phyloP scores from a whole-genome alignment of 2,113 vertebrate species.

The Eidolon helvum region DNA sequence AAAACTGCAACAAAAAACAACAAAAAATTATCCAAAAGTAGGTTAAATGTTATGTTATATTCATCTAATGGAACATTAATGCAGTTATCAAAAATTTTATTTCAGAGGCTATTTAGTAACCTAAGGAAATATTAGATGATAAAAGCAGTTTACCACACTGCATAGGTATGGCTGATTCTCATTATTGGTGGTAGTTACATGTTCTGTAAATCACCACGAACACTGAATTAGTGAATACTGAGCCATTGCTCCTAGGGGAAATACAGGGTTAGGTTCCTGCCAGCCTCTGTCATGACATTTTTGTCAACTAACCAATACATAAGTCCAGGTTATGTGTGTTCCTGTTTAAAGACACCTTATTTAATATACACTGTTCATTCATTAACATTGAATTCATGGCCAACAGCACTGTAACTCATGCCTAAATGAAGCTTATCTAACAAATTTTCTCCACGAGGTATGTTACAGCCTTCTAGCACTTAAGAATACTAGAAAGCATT shows the following conservation, averaged over 20 bases:
- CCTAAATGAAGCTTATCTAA: background rate
- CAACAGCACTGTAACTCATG: background rate
- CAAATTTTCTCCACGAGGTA: background rate
- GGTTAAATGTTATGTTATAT: background rate
- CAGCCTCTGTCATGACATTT: background rate
- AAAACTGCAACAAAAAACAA: background rate
- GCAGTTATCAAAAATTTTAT: background rate
- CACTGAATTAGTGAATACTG: background rate
- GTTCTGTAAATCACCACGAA: background rate
- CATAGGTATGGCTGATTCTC: background rate
- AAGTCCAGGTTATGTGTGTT: background rate
- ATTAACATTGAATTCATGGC: background rate
- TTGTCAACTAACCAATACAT: background rate
- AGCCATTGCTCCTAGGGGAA: background rate
- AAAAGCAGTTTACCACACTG: background rate
- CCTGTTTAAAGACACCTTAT: background rate
- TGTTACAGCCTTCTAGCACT: background rate
- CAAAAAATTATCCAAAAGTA: background rate
- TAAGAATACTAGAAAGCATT: background rate
- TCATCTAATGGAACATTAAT: background rate
- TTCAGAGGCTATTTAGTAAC: background rate
- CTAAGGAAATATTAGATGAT: background rate
- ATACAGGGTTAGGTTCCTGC: background rate
- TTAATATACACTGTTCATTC: background rate
- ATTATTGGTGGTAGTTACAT: background rate